These are phyloP conservation scores for Bambusicola thoracicus DNA, from an alignment of 2,113 vertebrate genomes.

Conservation along the genomic window DNA sequence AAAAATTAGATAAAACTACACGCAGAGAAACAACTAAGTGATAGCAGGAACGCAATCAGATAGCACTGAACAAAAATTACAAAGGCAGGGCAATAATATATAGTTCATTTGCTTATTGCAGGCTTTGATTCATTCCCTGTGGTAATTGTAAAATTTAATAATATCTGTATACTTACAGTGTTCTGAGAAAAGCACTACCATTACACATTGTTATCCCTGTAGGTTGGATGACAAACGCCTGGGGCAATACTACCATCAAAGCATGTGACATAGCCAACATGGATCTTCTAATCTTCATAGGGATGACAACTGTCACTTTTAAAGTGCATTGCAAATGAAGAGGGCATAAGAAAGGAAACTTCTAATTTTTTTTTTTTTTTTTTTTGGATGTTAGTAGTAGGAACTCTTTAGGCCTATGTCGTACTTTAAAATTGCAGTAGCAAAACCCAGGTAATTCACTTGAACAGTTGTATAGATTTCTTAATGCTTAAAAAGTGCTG, in stretches of 20 bases:
- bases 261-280: constrained; percentile 76
- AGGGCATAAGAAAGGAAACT: neutral
- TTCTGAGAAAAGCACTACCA: constrained; percentile 78
- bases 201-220: constrained; percentile 88
- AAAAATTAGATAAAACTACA: constrained; percentile 43
- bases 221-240: constrained; percentile 88
- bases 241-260: constrained; percentile 86
- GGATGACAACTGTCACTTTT: constrained; percentile 84
- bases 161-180: constrained; percentile 82
- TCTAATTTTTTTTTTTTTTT: neutral
- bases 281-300: constrained; percentile 85
- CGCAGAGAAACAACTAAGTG: constrained; percentile 48
- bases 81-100: constrained; percentile 81
- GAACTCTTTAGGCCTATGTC: neutral
- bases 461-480: constrained; percentile 58
- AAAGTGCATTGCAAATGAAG: constrained; percentile 76
- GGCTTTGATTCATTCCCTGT: constrained; percentile 88
- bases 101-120: constrained; percentile 77
- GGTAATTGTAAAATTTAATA: constrained; percentile 86
- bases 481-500: constrained; percentile 50
- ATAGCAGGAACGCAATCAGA: constrained; percentile 67
- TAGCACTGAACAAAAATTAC: constrained; percentile 77
- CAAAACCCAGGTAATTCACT: constrained; percentile 7
- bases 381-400: neutral
- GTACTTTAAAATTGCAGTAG: neutral